Evolutionary conservation across 2,113 vertebrate species (phyloP), one percentile per base, ranked within the genome.

Genomic region (Echinops telfairi): DNA sequence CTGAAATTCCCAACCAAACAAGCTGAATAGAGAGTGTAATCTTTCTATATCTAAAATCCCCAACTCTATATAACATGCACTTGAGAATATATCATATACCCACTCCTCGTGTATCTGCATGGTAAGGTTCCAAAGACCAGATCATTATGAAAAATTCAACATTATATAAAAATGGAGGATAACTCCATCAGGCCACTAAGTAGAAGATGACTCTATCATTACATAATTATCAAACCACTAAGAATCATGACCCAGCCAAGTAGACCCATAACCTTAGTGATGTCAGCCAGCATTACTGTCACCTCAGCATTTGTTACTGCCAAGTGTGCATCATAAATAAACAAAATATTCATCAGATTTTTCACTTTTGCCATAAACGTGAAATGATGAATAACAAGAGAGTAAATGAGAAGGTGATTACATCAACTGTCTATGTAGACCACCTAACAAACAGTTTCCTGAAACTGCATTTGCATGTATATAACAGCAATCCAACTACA

Each of bases 41-140:
- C 70, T 86, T 85, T 76, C 57, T 53, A 17, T 38, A 68, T 71
- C 83, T 76, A 94, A 84, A 91, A 82, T 86, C 17, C 86, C 86
- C 27, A 86, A 78, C 78, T 33, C 38, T 82, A 22, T n/a, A 19
- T 60, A 80, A 29, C 20, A 88, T 33, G 10, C 66, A 20, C 27
- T 23, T 2, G 87, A 38, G 11, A 19, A 87, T 79, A 71, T 47
- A 75, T 15, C 73, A 25, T 80, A 58, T 25, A 64, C 62, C 62
- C 62, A 25, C 20, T 64, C 62, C 20, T 64, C 62, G 8, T 6
- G 7, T 64, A 64, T 64, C 23, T 9, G 27, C 23, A 64, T 64
- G 62, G 62, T 31, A 14, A 31, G 17, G 29, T 31, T 68, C 66
- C 66, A 68, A 31, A 68, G 27, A 68, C 27, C 29, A 68, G 66